These are phyloP conservation scores for Rhopalosiphum maidis DNA, from an alignment of 1,140 invertebrate genomes.

Conservation along the genomic window DNA sequence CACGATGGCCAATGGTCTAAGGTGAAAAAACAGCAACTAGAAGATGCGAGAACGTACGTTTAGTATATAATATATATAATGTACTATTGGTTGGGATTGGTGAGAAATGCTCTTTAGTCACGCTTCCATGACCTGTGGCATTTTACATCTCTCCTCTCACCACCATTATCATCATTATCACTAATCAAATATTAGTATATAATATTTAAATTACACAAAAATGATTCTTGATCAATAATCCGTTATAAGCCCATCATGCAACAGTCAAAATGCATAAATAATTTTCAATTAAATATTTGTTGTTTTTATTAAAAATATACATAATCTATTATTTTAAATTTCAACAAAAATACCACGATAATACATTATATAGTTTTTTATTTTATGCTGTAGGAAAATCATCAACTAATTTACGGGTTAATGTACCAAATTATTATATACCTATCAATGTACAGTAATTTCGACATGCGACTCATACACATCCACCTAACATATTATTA, in stretches of 20 bases:
- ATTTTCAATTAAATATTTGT: not conserved
- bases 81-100: not conserved
- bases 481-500: not conserved
- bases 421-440: not conserved
- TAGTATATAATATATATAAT: not conserved
- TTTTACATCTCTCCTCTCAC: not conserved
- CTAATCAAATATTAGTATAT: not conserved
- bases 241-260: not conserved
- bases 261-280: not conserved
- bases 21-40: not conserved
- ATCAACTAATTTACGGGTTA: not conserved
- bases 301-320: not conserved
- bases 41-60: not conserved
- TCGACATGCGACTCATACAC: not conserved
- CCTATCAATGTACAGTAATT: not conserved
- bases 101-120: conserved; percentile 24
- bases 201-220: not conserved
- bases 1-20: not conserved
- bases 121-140: not conserved
- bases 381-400: not conserved
- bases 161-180: not conserved
- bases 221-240: not conserved
- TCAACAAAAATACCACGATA: not conserved
- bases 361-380: not conserved
- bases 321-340: not conserved